phyloP scores from a whole-genome alignment of 2,888 invertebrate species.

The Apamea anceps region DNA sequence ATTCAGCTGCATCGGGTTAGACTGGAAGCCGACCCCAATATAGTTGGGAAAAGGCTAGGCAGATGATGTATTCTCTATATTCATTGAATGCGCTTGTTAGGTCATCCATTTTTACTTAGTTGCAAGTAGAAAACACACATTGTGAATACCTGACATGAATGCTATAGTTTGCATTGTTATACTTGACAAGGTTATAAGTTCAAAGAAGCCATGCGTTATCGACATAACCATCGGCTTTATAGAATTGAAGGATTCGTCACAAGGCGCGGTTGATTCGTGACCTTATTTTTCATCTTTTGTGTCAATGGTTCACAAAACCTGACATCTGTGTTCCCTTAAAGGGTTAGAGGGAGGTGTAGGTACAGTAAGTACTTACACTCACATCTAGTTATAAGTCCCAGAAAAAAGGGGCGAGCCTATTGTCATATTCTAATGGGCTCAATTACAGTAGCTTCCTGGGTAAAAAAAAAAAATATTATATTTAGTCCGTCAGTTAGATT shows the following conservation, averaged over 20 bases:
- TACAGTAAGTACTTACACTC: too few relatives aligned
- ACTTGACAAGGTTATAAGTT: slow-evolving; percentile 26
- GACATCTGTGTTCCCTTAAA: neutral
- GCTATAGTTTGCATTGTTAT: slow-evolving; percentile 19
- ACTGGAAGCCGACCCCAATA: too few relatives aligned
- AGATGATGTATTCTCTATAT: too few relatives aligned
- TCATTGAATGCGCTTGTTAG: neutral
- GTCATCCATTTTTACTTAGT: neutral
- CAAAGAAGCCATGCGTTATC: slow-evolving; percentile 26
- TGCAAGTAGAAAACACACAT: neutral
- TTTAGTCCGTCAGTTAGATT: too few relatives aligned
- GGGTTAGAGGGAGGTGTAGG: neutral
- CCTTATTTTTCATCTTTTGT: slow-evolving; percentile 14
- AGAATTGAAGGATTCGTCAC: slow-evolving; percentile 19
- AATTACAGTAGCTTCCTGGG: too few relatives aligned
- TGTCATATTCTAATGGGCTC: neutral
- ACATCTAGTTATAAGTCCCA: neutral
- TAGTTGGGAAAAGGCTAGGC: too few relatives aligned
- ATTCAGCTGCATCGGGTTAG: too few relatives aligned
- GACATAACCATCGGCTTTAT: slow-evolving; percentile 6
- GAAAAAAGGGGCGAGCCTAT: neutral
- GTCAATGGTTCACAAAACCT: neutral
- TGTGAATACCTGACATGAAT: neutral
- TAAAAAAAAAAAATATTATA: too few relatives aligned
- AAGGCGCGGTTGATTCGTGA: slow-evolving; percentile 1